phyloP scores from a whole-genome alignment of 1,140 invertebrate species.

The Drosophila repleta region DNA sequence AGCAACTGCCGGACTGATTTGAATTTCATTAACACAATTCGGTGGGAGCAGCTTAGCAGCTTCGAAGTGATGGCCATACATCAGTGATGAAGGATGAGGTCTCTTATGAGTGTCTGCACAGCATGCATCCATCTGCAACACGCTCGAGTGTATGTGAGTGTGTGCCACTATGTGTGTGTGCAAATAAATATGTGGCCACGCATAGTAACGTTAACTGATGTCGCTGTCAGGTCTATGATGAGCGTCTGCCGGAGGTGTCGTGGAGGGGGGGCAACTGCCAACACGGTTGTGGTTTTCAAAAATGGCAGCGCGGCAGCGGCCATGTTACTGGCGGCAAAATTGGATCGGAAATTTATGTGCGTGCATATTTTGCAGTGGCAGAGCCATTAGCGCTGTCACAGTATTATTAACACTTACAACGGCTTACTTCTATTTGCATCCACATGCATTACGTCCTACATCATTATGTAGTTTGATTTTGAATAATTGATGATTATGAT shows the following conservation, averaged over 20 bases:
- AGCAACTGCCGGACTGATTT: conserved; percentile 44
- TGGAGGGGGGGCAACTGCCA: background rate
- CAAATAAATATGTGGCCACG: conserved; percentile 53
- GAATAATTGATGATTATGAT: too few relatives aligned
- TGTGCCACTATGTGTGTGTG: conserved; percentile 27
- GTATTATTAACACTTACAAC: conserved; percentile 30
- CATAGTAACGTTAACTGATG: conserved; percentile 68
- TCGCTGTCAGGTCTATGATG: conserved; percentile 46
- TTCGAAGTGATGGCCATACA: conserved; percentile 67
- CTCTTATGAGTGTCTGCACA: conserved; percentile 27
- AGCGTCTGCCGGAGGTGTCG: conserved; percentile 1
- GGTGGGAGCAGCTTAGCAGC: conserved; percentile 49
- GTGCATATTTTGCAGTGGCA: conserved; percentile 63
- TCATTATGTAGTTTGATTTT: background rate
- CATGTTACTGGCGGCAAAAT: conserved; percentile 50
- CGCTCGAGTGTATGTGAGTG: conserved; percentile 23
- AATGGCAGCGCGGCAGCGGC: conserved; percentile 53
- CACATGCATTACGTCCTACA: background rate
- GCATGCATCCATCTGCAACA: conserved; percentile 30
- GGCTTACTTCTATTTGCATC: background rate
- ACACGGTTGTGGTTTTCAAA: conserved; percentile 58
- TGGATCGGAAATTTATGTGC: conserved; percentile 63
- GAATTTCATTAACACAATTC: conserved; percentile 77
- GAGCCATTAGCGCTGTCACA: conserved; percentile 28
- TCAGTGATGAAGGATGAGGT: conserved; percentile 73